Evolutionary conservation across 2,797 vertebrate species (phyloP), one percentile per base, ranked within the genome.

Genomic region (Neoniphon sammara): DNA sequence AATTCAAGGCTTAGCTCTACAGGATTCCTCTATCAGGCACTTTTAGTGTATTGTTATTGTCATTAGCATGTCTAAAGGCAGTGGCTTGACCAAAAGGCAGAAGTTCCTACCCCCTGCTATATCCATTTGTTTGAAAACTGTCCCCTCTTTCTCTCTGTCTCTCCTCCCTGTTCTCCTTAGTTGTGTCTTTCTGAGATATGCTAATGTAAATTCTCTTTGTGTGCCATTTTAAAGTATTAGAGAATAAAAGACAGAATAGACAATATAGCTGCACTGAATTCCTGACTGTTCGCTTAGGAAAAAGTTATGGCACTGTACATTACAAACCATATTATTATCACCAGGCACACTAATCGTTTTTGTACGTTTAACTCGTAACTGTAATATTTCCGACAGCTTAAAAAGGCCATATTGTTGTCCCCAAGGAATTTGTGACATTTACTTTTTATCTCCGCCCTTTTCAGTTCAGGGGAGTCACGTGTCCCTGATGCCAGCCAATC

Each of bases 401-500:
- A 11, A 42, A 11, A 9, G 39, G 3, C 11, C 39, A 42, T 42
- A 42, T 11, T 27, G 25, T 27, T 27, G 25, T 27, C 25, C 2
- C 25, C 25, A 27, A 27, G 25, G 25, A 27, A 27, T 3, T 21
- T 23, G 11, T 55, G 12, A 18, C 44, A 4, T 31, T 54, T 63
- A 60, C 4, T 84, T 65, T 72, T 69, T 18, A 11, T 49, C n/a
- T 5, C 46, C 57, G 4, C 55, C 70, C n/a, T 17, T 47, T 21
- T 59, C 55, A 2, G 20, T 0, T 36, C 12, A 30, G 2, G 1
- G 2, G 1, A 31, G n/a, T 67, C 93, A 94, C 83, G 89, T 94
- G 93, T 79, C 39, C 2, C 0, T 0, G 0, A 4, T 2, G 14
- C 3, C 46, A 75, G 68, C 94, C 94, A 94, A 95, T 95, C 91